Base-by-base conservation (phyloP, 1,140 invertebrate genomes). In the Physella acuta region DNA sequence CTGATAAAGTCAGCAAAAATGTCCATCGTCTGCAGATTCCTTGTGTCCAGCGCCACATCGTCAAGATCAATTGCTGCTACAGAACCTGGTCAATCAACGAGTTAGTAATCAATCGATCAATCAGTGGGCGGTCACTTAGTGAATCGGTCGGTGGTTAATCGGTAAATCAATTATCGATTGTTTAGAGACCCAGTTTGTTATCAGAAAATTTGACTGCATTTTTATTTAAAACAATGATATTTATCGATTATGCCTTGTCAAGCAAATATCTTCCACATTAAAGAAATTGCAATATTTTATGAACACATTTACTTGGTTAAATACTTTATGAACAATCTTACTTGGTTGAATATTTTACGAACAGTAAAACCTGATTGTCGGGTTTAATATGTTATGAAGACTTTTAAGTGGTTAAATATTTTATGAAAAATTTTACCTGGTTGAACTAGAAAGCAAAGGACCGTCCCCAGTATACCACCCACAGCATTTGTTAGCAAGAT, bases 361-460 rank as follows among this genome's bases (percentile, higher is more conserved):
- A n/a, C n/a, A n/a, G n/a, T n/a, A n/a, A n/a, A n/a, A n/a, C n/a
- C n/a, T n/a, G n/a, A n/a, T n/a, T n/a, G n/a, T n/a, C n/a, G n/a
- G n/a, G n/a, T n/a, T n/a, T n/a, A n/a, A n/a, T n/a, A n/a, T n/a
- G n/a, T n/a, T n/a, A n/a, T n/a, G n/a, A n/a, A n/a, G n/a, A n/a
- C n/a, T n/a, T n/a, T n/a, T n/a, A n/a, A n/a, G n/a, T n/a, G n/a
- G n/a, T n/a, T n/a, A n/a, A n/a, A n/a, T n/a, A n/a, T n/a, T n/a
- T n/a, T n/a, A n/a, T n/a, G n/a, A n/a, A n/a, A n/a, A n/a, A n/a
- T 69, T 62, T 78, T 86, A 28, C 95, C 95, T 17, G 95, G 95
- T 79, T 91, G 89, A 78, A 98, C 93, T 17, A 90, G 90, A 20
- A 91, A 88, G 26, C 94, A 92, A 2, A 98, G 86, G 72, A 94